A percentile compares a stretch with the other conserved stretches of the same genome.
These are phyloP conservation scores for Pimephales promelas DNA, from an alignment of 2,113 vertebrate genomes.

Conservation along the genomic window DNA sequence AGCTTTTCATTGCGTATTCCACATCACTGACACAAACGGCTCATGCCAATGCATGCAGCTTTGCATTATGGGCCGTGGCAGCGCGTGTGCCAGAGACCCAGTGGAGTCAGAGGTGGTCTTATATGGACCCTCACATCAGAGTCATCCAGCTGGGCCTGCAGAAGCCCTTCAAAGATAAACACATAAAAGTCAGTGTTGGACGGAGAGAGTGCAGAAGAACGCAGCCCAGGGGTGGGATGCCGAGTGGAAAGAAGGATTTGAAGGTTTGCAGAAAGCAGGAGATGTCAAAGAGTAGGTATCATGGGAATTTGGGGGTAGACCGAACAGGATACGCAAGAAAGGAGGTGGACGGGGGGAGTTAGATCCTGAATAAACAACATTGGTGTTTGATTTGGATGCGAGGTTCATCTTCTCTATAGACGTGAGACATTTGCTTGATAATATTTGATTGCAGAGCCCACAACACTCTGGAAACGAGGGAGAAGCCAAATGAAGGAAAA, in stretches of 20 bases:
- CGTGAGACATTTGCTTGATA: conserved; percentile 17
- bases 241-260: conserved; percentile 19
- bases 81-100: conserved; percentile 19
- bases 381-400: conserved; percentile 42
- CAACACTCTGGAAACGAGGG: conserved; percentile 7
- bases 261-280: conserved; percentile 24
- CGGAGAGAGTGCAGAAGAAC: conserved; percentile 19
- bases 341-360: neutral
- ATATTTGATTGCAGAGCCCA: conserved; percentile 23
- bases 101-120: conserved; percentile 34
- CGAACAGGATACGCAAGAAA: conserved; percentile 31
- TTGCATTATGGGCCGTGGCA: neutral
- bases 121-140: conserved; percentile 13
- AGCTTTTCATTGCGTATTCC: neutral
- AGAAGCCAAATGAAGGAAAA: conserved; percentile 26
- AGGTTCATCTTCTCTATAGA: conserved; percentile 23
- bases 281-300: conserved; percentile 27
- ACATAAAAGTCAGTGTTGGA: conserved; percentile 38
- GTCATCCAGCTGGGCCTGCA: conserved; percentile 34
- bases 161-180: conserved; percentile 38
- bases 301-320: conserved; percentile 18
- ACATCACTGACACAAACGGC: neutral
- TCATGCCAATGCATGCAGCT: neutral
- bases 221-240: conserved; percentile 1
- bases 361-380: conserved; percentile 35